Conservation (phyloP, 2,113 vertebrate species). For the Eptatretus burgeri region DNA sequence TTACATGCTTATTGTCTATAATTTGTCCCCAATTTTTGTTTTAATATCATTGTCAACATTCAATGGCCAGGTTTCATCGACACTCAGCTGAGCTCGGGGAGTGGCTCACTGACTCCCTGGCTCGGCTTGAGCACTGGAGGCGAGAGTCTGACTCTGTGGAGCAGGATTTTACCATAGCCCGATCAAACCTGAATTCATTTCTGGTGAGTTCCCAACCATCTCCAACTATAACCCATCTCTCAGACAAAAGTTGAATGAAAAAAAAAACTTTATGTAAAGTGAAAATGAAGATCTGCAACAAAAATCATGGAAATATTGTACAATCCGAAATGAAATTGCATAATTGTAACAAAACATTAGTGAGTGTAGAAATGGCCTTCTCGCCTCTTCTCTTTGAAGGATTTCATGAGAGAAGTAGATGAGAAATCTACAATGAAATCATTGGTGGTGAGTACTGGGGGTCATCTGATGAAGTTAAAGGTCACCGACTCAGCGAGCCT, state of each 20-base stretch:
- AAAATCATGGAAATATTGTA: too few relatives aligned
- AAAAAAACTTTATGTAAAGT: too few relatives aligned
- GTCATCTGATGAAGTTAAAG: constrained; percentile 29
- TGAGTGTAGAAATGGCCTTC: neutral
- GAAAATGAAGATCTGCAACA: too few relatives aligned
- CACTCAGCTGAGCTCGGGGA: too few relatives aligned
- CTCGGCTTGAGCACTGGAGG: constrained; percentile 24
- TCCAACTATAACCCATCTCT: too few relatives aligned
- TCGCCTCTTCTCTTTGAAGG: constrained; percentile 15
- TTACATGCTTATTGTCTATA: too few relatives aligned
- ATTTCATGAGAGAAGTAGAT: constrained; percentile 36
- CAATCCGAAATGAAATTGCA: too few relatives aligned
- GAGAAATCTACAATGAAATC: constrained; percentile 29
- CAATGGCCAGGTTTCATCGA: too few relatives aligned
- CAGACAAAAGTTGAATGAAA: too few relatives aligned
- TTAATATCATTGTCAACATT: too few relatives aligned
- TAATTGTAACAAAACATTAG: too few relatives aligned
- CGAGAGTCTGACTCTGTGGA: constrained; percentile 18
- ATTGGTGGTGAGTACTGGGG: constrained; percentile 23
- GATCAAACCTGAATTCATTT: constrained; percentile 20
- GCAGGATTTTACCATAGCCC: constrained; percentile 22
- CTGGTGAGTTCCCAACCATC: constrained; percentile 22
- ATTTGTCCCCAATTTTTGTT: too few relatives aligned
- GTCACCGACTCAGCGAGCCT: constrained; percentile 22
- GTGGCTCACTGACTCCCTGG: constrained; percentile 16